These are phyloP conservation scores for Graptemys geographica DNA, from an alignment of 2,797 vertebrate genomes.

Conservation along the genomic window DNA sequence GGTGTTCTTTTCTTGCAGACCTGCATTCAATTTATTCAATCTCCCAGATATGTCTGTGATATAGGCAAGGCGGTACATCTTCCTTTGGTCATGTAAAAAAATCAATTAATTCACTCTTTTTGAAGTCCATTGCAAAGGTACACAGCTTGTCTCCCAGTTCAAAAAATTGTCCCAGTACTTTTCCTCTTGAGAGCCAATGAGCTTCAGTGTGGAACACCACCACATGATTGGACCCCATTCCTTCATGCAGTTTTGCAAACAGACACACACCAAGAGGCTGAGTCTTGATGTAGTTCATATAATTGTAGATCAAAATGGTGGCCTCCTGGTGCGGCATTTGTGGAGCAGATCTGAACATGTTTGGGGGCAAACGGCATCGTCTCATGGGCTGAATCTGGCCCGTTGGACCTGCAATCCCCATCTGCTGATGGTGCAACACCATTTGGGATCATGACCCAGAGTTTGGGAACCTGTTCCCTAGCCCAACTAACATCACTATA, in stretches of 20 bases:
- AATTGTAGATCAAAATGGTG: neutral
- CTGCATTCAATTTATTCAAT: neutral
- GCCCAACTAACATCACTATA: neutral
- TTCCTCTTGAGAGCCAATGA: neutral
- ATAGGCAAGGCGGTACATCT: neutral
- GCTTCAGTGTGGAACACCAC: neutral
- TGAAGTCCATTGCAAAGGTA: neutral
- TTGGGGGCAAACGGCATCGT: neutral
- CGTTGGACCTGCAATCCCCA: neutral
- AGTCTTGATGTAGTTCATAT: neutral
- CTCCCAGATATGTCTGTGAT: neutral
- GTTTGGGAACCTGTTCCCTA: neutral
- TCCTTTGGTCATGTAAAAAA: neutral
- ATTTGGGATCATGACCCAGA: neutral
- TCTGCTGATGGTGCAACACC: neutral
- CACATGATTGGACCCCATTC: neutral
- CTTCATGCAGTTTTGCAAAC: neutral
- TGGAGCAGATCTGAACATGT: too few relatives aligned
- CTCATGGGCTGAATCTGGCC: neutral
- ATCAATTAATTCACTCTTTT: neutral
- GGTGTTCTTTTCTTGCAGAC: neutral
- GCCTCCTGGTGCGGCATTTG: neutral
- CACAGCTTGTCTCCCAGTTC: neutral
- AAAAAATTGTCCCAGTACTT: neutral
- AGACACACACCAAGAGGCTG: neutral